Evolutionary conservation across 2,888 invertebrate genomes (phyloP).

Genomic region (Graphium colonna): DNA sequence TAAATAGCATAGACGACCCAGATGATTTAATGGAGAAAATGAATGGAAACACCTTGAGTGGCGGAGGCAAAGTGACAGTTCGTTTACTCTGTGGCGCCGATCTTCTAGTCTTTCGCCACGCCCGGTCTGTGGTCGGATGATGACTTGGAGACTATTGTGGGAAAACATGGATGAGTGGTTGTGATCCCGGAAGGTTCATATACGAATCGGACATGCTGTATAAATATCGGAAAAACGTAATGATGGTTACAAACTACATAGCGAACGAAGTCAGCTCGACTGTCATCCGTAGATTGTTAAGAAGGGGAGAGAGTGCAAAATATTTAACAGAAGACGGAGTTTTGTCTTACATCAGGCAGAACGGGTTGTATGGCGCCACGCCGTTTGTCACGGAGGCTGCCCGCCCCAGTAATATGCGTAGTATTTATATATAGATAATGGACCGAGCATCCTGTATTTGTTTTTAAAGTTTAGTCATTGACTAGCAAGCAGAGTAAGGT

Average conservation of each 20-base stretch:
- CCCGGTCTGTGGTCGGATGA: conserved; percentile 94
- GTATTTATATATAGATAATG: too few species aligned
- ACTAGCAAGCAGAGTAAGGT: too few species aligned
- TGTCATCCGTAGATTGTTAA: conserved; percentile 87
- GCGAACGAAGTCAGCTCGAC: conserved; percentile 96
- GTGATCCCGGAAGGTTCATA: conserved; percentile 92
- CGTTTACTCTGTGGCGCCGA: conserved; percentile 96
- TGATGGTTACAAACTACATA: conserved; percentile 95
- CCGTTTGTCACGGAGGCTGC: conserved; percentile 79
- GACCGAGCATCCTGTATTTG: too few species aligned
- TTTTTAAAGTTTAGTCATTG: too few species aligned
- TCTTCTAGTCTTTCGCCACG: conserved; percentile 93
- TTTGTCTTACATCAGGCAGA: conserved; percentile 86
- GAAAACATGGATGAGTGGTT: conserved; percentile 89
- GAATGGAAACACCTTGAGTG: conserved; percentile 45
- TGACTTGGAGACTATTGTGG: conserved; percentile 93
- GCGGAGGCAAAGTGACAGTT: conserved; percentile 78
- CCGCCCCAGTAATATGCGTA: too few species aligned
- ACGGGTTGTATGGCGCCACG: conserved; percentile 83
- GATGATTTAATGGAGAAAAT: conserved; percentile 54
- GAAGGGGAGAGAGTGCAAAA: conserved; percentile 90
- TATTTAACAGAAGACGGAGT: conserved; percentile 91
- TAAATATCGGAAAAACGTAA: conserved; percentile 91
- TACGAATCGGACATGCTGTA: conserved; percentile 95
- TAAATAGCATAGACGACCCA: conserved; percentile 61